These are phyloP conservation scores for Oophaga pumilio DNA, from an alignment of 2,113 vertebrate genomes.

Conservation along the genomic window DNA sequence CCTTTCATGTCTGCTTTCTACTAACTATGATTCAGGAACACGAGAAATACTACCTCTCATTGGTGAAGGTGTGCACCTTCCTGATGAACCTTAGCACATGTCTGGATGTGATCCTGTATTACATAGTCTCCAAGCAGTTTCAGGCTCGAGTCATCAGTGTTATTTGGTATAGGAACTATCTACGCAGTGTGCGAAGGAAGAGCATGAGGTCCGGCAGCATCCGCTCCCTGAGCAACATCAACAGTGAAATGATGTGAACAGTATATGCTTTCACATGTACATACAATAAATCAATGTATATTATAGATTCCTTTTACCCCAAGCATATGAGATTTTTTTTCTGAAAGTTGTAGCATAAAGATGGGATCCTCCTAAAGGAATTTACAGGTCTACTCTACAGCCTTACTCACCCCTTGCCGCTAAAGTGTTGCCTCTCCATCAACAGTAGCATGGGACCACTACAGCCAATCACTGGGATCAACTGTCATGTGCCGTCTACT, in stretches of 20 bases:
- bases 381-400: neutral
- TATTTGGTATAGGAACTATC: slow-evolving; percentile 93
- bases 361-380: neutral
- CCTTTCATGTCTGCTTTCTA: slow-evolving; percentile 87
- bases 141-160: slow-evolving; percentile 95
- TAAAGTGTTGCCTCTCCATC: too few species aligned
- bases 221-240: slow-evolving; percentile 88
- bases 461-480: too few species aligned
- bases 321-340: neutral
- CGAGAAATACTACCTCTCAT: slow-evolving; percentile 71
- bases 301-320: neutral
- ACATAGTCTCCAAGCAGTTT: slow-evolving; percentile 97
- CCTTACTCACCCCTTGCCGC: too few species aligned
- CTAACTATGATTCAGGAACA: slow-evolving; percentile 75
- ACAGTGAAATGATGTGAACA: slow-evolving; percentile 86
- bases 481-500: too few species aligned
- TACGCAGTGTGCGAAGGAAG: slow-evolving; percentile 90
- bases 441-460: too few species aligned
- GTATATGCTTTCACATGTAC: neutral
- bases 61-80: slow-evolving; percentile 89
- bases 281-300: neutral
- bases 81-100: slow-evolving; percentile 95
- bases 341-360: too few species aligned
- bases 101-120: slow-evolving; percentile 92
- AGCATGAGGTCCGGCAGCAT: slow-evolving; percentile 83